A percentile compares a stretch with the other conserved stretches of the same genome.
These are phyloP conservation scores for Gryllus longicercus DNA, from an alignment of 2,888 invertebrate species.

Conservation along the genomic window DNA sequence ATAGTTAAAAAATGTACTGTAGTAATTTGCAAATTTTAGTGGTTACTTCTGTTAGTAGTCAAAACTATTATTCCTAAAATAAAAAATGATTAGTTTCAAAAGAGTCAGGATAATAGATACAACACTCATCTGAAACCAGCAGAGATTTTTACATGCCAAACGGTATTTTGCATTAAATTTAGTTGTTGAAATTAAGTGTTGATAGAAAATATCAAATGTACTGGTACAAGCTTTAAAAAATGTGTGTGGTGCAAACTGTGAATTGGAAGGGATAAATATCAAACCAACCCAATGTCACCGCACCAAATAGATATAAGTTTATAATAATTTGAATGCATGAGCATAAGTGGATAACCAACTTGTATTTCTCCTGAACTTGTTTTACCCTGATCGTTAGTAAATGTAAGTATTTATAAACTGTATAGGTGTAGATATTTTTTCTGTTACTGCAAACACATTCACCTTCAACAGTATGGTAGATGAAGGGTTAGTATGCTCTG, in stretches of 20 bases:
- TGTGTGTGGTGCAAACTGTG: conserved; percentile 25
- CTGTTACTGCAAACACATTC: neutral
- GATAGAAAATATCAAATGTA: conserved; percentile 30
- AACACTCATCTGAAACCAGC: neutral
- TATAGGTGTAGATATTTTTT: neutral
- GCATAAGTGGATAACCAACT: conserved; percentile 19
- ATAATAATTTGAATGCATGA: conserved; percentile 26
- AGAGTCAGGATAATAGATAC: too few relatives aligned
- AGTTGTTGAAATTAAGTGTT: conserved; percentile 11
- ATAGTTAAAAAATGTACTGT: too few relatives aligned
- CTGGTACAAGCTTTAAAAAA: conserved; percentile 32
- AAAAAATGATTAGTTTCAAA: too few relatives aligned
- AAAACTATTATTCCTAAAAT: too few relatives aligned
- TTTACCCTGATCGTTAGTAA: neutral
- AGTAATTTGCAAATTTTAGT: too few relatives aligned
- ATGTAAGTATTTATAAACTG: neutral
- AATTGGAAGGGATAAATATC: neutral
- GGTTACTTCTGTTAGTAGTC: too few relatives aligned
- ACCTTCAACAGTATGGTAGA: neutral
- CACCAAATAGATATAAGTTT: conserved; percentile 27
- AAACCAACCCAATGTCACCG: conserved; percentile 21
- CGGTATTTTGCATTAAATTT: neutral
- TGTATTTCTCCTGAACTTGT: neutral
- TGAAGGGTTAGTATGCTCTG: neutral
- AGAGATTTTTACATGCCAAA: neutral